Evolutionary conservation across 2,888 invertebrate species (phyloP), one percentile per base, ranked within the genome.

Genomic region (Quadroppia sp.): DNA sequence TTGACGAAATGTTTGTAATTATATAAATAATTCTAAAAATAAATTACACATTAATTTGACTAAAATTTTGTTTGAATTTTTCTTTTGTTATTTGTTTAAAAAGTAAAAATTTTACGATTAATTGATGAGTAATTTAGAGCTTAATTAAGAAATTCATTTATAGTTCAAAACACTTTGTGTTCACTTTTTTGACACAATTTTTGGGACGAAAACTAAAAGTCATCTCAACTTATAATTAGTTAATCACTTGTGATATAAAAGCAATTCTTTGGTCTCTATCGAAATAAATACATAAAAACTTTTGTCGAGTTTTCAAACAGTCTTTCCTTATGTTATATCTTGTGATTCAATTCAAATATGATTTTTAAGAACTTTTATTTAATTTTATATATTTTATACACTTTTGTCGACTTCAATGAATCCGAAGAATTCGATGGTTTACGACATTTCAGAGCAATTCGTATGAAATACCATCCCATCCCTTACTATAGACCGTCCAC

Each of bases 61-160:
- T 36, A 36, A 36, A 7, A 7, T 36, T 36, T 36, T 36, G 4
- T 36, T 36, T 36, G 36, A 36, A 36, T 36, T 7, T 36, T 36
- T 36, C 36, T 36, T 7, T 36, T 36, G 36, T 7, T 36, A 4
- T 36, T 9, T 9, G 36, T 7, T 36, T 36, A 36, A 7, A 36
- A 45, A 45, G 2, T 45, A 15, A 45, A 45, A 45, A 9, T 45
- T 45, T 45, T 45, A 45, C 25, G 11, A 61, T 32, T n/a, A 61
- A 61, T 61, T 61, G 61, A 61, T 61, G 61, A 61, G 32, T 32
- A 61, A 61, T 61, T 32, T 23, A 53, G n/a, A 48, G 3, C 4
- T 48, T 9, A 48, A 48, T 48, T 36, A 7, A 4, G 9, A 36
- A 36, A 7, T 36, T 2, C n/a, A 3, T 17, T 50, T 9, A 50